Conservation (phyloP, 2,888 invertebrate genomes). For the Liopterus haemorrhoidalis region DNA sequence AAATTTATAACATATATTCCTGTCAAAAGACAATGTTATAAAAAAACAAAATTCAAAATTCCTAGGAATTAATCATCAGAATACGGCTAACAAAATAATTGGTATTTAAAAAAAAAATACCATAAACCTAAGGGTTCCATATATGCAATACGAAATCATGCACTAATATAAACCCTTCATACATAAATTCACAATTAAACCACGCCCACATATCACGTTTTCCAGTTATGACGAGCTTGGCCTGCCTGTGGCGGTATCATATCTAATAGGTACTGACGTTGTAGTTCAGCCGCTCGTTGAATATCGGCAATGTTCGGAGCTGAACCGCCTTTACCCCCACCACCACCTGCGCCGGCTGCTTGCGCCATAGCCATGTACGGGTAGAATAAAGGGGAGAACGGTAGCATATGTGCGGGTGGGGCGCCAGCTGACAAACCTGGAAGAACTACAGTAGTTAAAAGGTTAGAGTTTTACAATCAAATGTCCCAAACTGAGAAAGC, state of each 20-base stretch:
- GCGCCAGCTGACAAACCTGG: conserved; percentile 53
- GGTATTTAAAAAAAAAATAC: neutral
- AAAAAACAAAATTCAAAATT: too few species aligned
- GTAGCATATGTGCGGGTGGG: conserved; percentile 80
- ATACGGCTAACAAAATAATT: neutral
- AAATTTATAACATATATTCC: too few species aligned
- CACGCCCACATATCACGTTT: conserved; percentile 51
- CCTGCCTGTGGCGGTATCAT: conserved; percentile 74
- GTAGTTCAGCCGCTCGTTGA: conserved; percentile 81
- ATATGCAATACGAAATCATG: conserved; percentile 11
- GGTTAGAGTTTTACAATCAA: too few species aligned
- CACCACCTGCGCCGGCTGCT: conserved; percentile 53
- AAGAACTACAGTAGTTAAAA: conserved; percentile 25
- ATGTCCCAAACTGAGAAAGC: neutral
- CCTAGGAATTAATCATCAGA: too few species aligned
- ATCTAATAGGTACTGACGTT: conserved; percentile 92
- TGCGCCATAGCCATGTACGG: conserved; percentile 86
- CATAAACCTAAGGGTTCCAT: neutral
- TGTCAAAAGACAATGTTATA: too few species aligned
- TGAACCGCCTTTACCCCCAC: conserved; percentile 45
- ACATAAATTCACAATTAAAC: too few species aligned
- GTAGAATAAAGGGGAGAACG: conserved; percentile 80
- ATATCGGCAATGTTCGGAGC: conserved; percentile 64
- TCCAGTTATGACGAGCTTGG: conserved; percentile 55
- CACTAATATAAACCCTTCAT: too few species aligned